phyloP scores from a whole-genome alignment of 2,113 vertebrate genomes.

The Gavialis gangeticus region DNA sequence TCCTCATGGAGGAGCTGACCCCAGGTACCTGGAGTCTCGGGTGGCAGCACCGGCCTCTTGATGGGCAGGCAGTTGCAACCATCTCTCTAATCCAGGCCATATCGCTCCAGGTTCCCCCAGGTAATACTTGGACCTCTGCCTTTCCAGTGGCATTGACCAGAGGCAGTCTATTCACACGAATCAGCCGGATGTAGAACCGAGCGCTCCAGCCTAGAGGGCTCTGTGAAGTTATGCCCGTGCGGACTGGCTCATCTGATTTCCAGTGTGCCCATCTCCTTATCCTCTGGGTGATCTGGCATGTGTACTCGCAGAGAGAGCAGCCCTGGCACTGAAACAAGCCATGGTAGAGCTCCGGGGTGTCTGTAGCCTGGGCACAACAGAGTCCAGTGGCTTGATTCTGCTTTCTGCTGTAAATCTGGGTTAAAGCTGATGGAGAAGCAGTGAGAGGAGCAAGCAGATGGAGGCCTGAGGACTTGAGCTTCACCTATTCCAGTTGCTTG shows the following conservation, averaged over 20 bases:
- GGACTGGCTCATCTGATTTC: neutral
- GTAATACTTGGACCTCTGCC: neutral
- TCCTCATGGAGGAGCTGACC: neutral
- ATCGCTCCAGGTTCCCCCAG: neutral
- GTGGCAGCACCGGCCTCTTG: too few species aligned
- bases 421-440: rapidly evolving
- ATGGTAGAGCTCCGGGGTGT: too few species aligned
- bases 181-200: neutral
- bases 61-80: neutral
- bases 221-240: neutral
- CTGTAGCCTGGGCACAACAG: neutral
- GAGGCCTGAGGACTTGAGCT: neutral
- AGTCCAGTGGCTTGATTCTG: too few species aligned
- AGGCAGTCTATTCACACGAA: neutral
- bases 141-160: neutral
- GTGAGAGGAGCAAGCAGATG: rapidly evolving
- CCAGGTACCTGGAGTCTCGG: neutral
- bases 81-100: neutral
- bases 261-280: neutral
- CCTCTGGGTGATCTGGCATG: neutral
- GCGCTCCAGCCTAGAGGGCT: neutral
- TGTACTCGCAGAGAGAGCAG: neutral
- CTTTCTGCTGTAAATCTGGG: neutral
- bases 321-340: neutral
- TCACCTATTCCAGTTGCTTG: neutral